Evolutionary conservation across 1,140 invertebrate species (phyloP).

Genomic region (Pinna nobilis): DNA sequence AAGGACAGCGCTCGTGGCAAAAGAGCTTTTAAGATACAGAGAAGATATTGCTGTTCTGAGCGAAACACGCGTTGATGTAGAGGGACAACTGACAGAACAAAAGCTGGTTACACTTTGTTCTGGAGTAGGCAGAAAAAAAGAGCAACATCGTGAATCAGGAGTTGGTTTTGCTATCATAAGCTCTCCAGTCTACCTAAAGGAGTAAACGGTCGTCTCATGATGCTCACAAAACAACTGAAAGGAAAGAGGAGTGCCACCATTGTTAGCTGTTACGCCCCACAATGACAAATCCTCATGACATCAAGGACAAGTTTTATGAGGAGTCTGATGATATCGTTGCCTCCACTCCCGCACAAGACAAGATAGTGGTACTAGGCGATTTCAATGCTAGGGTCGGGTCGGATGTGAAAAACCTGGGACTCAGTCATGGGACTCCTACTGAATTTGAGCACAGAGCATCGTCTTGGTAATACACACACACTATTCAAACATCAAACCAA

Average conservation of each 20-base stretch:
- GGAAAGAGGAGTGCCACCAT: conserved; percentile 24
- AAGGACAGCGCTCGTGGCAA: too few relatives aligned
- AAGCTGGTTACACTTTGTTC: too few relatives aligned
- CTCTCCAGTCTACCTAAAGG: not conserved
- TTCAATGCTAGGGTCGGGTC: conserved; percentile 2
- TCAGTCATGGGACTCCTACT: conserved; percentile 4
- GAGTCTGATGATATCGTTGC: conserved; percentile 17
- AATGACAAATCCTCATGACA: conserved; percentile 30
- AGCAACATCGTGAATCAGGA: not conserved
- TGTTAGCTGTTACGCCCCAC: conserved; percentile 13
- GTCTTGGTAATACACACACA: conserved; percentile 5
- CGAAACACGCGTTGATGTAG: too few relatives aligned
- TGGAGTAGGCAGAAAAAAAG: not conserved
- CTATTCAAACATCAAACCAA: too few relatives aligned
- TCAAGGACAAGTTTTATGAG: conserved; percentile 27
- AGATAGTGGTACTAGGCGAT: not conserved
- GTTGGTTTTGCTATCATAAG: not conserved
- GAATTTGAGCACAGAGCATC: not conserved
- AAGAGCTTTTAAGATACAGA: too few relatives aligned
- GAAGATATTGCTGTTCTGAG: too few relatives aligned
- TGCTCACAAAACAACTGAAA: conserved; percentile 7
- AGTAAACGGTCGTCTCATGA: conserved; percentile 2
- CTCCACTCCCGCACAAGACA: not conserved
- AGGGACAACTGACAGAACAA: too few relatives aligned
- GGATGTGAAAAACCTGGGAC: not conserved